phyloP scores from a whole-genome alignment of 2,888 invertebrate species.

The Cancer borealis region DNA sequence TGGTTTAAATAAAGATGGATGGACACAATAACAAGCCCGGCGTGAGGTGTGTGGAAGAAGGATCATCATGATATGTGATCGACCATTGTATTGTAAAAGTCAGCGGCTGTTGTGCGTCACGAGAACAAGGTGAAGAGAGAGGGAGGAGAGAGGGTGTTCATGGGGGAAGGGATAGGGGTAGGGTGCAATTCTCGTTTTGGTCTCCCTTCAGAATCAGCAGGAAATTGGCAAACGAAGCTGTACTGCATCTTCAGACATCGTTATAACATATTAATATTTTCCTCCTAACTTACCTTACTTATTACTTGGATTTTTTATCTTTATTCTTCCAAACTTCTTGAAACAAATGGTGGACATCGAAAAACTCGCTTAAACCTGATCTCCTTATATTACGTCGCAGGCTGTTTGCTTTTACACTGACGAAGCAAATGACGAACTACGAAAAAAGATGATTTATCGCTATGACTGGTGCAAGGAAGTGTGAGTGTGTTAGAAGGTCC shows the following conservation, averaged over 20 bases:
- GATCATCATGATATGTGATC: not conserved
- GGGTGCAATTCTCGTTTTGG: not conserved
- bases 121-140: not conserved
- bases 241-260: not conserved
- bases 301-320: not conserved
- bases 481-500: not conserved
- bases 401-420: not conserved
- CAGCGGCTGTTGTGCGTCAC: not conserved
- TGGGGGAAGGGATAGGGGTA: not conserved
- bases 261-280: not conserved
- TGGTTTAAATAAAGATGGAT: not conserved
- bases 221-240: not conserved
- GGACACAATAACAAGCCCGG: not conserved
- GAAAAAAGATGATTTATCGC: not conserved
- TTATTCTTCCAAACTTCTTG: not conserved
- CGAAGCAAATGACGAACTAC: not conserved
- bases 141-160: not conserved
- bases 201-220: not conserved
- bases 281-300: not conserved
- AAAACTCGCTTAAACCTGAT: not conserved
- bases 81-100: not conserved
- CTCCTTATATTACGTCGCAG: not conserved
- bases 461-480: not conserved
- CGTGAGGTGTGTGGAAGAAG: not conserved
- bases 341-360: not conserved